These are phyloP conservation scores for Lasioglossum lativentre DNA, from an alignment of 2,888 invertebrate genomes.

Conservation along the genomic window DNA sequence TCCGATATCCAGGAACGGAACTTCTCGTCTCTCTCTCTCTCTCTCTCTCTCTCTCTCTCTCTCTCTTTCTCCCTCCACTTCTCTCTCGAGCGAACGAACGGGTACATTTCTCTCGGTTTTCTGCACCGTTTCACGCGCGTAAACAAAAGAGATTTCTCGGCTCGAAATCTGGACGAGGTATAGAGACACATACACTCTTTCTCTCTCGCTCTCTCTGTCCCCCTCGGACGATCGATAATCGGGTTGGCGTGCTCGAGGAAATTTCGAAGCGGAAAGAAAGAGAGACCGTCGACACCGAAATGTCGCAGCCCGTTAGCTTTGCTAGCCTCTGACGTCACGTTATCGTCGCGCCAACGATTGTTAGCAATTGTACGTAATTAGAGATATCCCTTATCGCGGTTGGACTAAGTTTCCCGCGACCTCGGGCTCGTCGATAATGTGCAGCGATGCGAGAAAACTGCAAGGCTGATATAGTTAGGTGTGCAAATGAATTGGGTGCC, in stretches of 20 bases:
- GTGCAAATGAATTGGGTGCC: not conserved
- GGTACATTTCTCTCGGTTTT: not conserved
- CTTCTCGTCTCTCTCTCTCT: not conserved
- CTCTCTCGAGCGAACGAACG: not conserved
- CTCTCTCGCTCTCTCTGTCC: not conserved
- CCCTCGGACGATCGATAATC: not conserved
- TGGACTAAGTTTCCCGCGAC: conserved; percentile 1
- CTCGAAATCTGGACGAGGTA: not conserved
- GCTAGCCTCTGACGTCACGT: not conserved
- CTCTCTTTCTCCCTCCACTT: not conserved
- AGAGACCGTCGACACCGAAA: not conserved
- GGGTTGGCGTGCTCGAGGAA: not conserved
- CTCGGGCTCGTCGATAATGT: not conserved
- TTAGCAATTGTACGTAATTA: conserved; percentile 24
- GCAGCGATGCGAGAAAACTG: too few relatives aligned
- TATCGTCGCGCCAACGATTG: conserved; percentile 20
- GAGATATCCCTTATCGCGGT: conserved; percentile 48
- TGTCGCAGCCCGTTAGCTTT: not conserved
- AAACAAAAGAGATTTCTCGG: conserved; percentile 22
- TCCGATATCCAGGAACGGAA: conserved; percentile 55
- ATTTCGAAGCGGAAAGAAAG: conserved; percentile 7
- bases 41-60: not conserved
- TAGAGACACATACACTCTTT: not conserved
- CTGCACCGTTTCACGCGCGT: not conserved
- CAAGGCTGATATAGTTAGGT: too few relatives aligned